Conservation (phyloP, 2,888 invertebrate genomes). For the Polymixis flavicincta region DNA sequence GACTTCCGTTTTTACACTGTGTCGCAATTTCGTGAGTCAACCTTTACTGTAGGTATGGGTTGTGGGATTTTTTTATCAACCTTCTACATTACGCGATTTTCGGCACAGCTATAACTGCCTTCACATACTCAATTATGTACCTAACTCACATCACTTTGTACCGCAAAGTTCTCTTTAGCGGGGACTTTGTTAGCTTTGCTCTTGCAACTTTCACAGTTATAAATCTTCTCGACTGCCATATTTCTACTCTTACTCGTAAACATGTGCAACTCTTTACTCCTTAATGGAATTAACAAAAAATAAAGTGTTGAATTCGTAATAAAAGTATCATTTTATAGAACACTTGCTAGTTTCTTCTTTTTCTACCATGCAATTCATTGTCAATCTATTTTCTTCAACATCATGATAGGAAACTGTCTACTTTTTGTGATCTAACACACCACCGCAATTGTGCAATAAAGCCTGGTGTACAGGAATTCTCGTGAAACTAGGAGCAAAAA, state of each 20-base stretch:
- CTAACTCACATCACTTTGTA: background rate
- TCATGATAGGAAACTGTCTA: slow-evolving; percentile 22
- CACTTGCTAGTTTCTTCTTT: slow-evolving; percentile 1
- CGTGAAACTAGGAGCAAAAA: slow-evolving; percentile 51
- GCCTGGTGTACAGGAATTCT: slow-evolving; percentile 42
- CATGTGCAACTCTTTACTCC: background rate
- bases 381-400: slow-evolving; percentile 46
- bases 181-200: slow-evolving; percentile 3
- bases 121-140: slow-evolving; percentile 11
- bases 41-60: background rate
- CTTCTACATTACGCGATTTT: background rate
- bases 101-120: background rate
- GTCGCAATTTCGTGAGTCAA: slow-evolving; percentile 32
- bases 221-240: slow-evolving; percentile 1
- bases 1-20: slow-evolving; percentile 27
- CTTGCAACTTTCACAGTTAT: slow-evolving; percentile 10
- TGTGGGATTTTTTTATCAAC: background rate
- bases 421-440: slow-evolving; percentile 31
- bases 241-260: background rate
- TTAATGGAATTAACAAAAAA: slow-evolving; percentile 10
- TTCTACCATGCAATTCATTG: slow-evolving; percentile 18
- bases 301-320: background rate
- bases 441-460: slow-evolving; percentile 41
- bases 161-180: background rate
- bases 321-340: slow-evolving; percentile 6